A percentile compares a stretch with the other conserved stretches of the same genome.
These are phyloP conservation scores for Hippotragus niger DNA, from an alignment of 2,113 vertebrate species.

Conservation along the genomic window DNA sequence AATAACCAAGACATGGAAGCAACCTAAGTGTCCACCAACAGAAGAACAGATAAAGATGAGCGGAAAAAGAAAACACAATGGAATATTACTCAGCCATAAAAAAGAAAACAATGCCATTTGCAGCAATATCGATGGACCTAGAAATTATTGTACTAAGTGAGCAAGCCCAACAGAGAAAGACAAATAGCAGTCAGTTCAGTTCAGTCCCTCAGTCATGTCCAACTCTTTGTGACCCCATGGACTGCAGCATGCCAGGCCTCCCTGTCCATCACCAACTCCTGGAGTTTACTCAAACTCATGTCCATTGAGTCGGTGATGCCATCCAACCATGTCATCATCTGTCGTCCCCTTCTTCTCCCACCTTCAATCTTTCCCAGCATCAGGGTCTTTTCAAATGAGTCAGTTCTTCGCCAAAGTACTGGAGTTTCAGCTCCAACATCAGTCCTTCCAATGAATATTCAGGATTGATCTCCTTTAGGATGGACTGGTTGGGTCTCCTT, in stretches of 20 bases:
- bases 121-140: background rate
- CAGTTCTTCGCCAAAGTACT: background rate
- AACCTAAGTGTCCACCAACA: background rate
- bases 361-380: background rate
- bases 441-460: background rate
- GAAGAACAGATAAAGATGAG: background rate
- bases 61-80: background rate
- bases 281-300: background rate
- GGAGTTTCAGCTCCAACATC: background rate
- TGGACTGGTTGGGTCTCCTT: background rate
- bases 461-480: background rate
- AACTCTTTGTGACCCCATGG: background rate
- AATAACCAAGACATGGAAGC: background rate
- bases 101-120: background rate
- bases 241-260: background rate
- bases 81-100: background rate
- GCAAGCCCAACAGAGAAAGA: background rate
- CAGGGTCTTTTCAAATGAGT: background rate
- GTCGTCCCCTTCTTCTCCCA: fast-evolving
- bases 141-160: background rate
- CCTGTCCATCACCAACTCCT: background rate
- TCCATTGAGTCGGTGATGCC: background rate
- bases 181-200: background rate
- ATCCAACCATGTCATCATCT: background rate
- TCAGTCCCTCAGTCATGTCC: fast-evolving